A percentile compares a stretch with the other conserved stretches of the same genome.
phyloP scores from a whole-genome alignment of 2,113 vertebrate species.

The Erythrolamprus reginae region DNA sequence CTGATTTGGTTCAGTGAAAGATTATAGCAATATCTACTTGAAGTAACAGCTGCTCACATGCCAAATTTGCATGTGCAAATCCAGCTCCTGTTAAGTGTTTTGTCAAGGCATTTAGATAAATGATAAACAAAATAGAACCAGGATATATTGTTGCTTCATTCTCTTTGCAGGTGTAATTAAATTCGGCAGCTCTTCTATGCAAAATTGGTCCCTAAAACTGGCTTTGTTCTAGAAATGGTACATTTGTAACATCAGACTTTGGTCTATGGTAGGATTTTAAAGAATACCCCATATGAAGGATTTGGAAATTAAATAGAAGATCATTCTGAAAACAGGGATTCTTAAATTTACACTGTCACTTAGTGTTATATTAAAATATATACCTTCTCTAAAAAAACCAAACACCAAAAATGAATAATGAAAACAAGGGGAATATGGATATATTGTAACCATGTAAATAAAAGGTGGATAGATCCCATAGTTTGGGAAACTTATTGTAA shows the following conservation, averaged over 20 bases:
- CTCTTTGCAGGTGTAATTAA: neutral
- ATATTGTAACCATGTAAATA: neutral
- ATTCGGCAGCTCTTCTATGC: neutral
- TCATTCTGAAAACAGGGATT: neutral
- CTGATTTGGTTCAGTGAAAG: neutral
- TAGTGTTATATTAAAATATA: neutral
- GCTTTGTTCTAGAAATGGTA: neutral
- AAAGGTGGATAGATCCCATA: neutral
- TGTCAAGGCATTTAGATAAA: neutral
- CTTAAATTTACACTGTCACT: neutral
- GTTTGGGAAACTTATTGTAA: neutral
- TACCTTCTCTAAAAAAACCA: neutral
- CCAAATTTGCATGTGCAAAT: neutral
- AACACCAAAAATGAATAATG: neutral
- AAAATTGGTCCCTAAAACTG: neutral
- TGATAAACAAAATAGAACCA: neutral
- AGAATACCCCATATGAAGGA: neutral
- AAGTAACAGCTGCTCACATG: neutral
- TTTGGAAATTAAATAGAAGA: neutral
- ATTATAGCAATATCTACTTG: neutral
- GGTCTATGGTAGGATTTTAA: neutral
- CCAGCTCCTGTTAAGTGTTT: neutral
- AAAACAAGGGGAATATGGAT: neutral
- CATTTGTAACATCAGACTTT: neutral
- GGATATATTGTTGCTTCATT: neutral